Base-by-base conservation (phyloP, 2,797 vertebrate species). In the Sciurus vulgaris region DNA sequence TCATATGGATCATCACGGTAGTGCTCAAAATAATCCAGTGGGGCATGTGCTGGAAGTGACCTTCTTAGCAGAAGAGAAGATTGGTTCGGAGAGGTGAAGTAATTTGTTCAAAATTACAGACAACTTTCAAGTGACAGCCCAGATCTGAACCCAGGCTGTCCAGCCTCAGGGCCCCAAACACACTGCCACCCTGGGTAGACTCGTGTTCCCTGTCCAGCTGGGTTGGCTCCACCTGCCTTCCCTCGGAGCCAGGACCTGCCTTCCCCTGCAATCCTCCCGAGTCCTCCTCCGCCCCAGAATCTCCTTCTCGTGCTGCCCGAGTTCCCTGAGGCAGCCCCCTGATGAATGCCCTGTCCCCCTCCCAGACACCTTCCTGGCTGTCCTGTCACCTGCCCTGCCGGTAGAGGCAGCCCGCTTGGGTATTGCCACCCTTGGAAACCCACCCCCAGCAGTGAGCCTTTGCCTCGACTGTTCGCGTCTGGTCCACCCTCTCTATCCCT, bases 201-300 rank as follows among this genome's bases (percentile, higher is more conserved):
- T 61, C 67, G 49, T 4, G 0, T 5, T 59, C 2, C 26, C 4
- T 17, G 3, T 54, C 33, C 5, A 14, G 3, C 61, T 30, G 7
- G 20, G 38, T 28, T 20, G 47, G 30, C 18, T 44, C 24, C 49
- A 47, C 24, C 1, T 24, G 30, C 17, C 6, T 10, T 24, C 86
- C 65, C 41, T 86, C 44, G 4, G 3, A 61, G 24, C 14, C 47
- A 6, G 65, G 26, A 18, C 26, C 86, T n/a, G 17, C n/a, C 51
- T 56, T 24, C 24, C 20, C 2, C 0, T 17, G 5, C 17, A 51
- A 24, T 83, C 76, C n/a, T 59, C 59, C n/a, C 12, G 0, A 74
- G 65, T 2, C 7, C 59, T 20, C 22, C 38, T 35, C 59, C 63
- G 65, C 30, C 89, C 38, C 30, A 8, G 70, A 38, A 30, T 24